Evolutionary conservation across 2,888 invertebrate genomes (phyloP).

Genomic region (Holacanthella duospinosa): DNA sequence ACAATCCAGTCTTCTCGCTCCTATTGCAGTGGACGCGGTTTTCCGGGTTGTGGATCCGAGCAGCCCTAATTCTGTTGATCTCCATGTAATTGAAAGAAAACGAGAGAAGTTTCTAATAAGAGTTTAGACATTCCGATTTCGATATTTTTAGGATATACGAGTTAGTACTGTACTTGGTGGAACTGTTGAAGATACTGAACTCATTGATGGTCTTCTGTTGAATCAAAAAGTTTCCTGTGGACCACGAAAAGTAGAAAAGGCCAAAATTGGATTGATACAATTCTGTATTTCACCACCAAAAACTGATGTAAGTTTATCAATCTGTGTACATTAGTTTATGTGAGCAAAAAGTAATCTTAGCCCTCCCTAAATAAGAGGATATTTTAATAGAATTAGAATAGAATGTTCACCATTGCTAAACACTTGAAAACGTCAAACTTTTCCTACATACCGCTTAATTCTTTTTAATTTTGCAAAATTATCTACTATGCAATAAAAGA

Average conservation of each 20-base stretch:
- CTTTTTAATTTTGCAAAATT: too few relatives aligned
- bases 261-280: constrained; percentile 96
- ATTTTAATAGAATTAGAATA: too few relatives aligned
- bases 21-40: constrained; percentile 95
- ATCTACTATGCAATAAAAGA: too few relatives aligned
- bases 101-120: background rate
- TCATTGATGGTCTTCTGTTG: constrained; percentile 90
- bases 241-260: constrained; percentile 88
- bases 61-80: background rate
- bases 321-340: background rate
- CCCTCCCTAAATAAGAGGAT: too few relatives aligned
- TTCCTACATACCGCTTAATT: background rate
- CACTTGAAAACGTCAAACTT: background rate
- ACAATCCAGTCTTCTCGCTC: constrained; percentile 87
- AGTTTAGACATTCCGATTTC: background rate
- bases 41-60: constrained; percentile 67
- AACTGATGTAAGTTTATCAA: constrained; percentile 63
- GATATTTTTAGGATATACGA: constrained; percentile 68
- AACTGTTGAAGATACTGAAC: constrained; percentile 92
- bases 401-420: too few relatives aligned
- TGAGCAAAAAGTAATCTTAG: background rate
- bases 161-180: constrained; percentile 94
- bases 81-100: constrained; percentile 1
- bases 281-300: constrained; percentile 99
- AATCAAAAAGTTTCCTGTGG: constrained; percentile 82